A percentile compares a stretch with the other conserved stretches of the same genome.
Conservation (phyloP, 30 jellyfish, hydroid and myxozoan species). For the Chrysaora quinquecirrha region DNA sequence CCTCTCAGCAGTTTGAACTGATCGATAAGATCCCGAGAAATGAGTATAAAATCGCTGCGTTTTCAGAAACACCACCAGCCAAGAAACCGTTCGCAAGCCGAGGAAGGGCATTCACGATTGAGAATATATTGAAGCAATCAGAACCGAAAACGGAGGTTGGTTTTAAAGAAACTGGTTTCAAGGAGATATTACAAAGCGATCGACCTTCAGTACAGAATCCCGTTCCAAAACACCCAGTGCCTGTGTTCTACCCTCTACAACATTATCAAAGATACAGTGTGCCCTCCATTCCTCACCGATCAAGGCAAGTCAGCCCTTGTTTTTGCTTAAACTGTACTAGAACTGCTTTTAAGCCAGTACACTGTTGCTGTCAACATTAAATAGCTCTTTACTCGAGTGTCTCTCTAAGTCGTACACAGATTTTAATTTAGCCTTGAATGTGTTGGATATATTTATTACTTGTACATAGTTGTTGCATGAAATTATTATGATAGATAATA, state of each 20-base stretch:
- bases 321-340: slow-evolving; percentile 42
- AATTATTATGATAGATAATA: no score
- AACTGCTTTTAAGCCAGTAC: slow-evolving; percentile 65
- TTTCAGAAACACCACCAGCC: slow-evolving; percentile 36
- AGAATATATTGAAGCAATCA: slow-evolving; percentile 49
- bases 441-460: background rate
- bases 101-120: slow-evolving; percentile 58
- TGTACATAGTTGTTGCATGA: background rate
- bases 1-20: slow-evolving; percentile 12
- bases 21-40: slow-evolving; percentile 12
- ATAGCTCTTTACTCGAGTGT: no score
- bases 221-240: slow-evolving; percentile 49
- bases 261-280: slow-evolving; percentile 42
- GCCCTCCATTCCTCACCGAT: slow-evolving; percentile 40
- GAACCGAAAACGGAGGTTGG: slow-evolving; percentile 11
- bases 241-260: slow-evolving; percentile 40
- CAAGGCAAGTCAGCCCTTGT: slow-evolving; percentile 30
- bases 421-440: background rate
- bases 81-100: background rate
- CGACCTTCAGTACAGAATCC: slow-evolving; percentile 9
- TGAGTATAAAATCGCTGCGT: slow-evolving; percentile 1
- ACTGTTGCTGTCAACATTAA: slow-evolving; percentile 63
- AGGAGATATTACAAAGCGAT: no score
- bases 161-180: background rate
- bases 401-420: background rate